Base-by-base conservation (phyloP, 2,888 invertebrate species). In the Trachelus stipa region DNA sequence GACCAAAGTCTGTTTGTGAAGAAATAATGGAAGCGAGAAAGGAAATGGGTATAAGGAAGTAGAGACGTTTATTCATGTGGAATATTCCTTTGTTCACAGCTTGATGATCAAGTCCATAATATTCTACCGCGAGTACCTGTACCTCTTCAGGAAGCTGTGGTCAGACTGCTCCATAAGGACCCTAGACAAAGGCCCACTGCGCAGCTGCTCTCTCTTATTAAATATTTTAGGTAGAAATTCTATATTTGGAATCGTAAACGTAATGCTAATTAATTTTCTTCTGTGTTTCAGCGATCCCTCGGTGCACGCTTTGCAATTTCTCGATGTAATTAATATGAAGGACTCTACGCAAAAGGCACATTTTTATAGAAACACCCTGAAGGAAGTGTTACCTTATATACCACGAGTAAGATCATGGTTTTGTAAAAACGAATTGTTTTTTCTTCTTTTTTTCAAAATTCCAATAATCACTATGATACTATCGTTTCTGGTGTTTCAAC, bases 281-380 rank as follows among this genome's bases (percentile, higher is more conserved):
- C 11, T 23, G 31, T 23, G 77, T 81, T 82, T 83, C 92, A 97
- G 97, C 88, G 98, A 99, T 93, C 95, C 97, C 73, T 95, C 97
- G 40, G 97, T 99, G 78, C 96, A 96, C 86, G 98, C 98, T 30
- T 94, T 99, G 86, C 98, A 99, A 92, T 97, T 97, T 89, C 93
- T 99, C 84, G 99, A 99, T 91, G 96, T 97, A 81, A 96, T 98
- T 88, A 96, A 96, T 87, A 96, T 97, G 95, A 98, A 98, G 92
- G 98, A 98, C 90, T 95, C 97, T 0, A 94, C 94, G 79, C 96
- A 97, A 89, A 98, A 98, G 92, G 94, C 95, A 23, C 96, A 97
- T 90, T 99, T 98, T 92, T 98, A 98, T 92, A 95, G 96, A 83
- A 96, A 94, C 85, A 97, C 96, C 12, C 94, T 98, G 81, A 96